Percentiles rank a stretch among this genome's conserved stretches.
Evolutionary conservation across 2,888 invertebrate genomes (phyloP).

Genomic region (Xestobium rufovillosum): DNA sequence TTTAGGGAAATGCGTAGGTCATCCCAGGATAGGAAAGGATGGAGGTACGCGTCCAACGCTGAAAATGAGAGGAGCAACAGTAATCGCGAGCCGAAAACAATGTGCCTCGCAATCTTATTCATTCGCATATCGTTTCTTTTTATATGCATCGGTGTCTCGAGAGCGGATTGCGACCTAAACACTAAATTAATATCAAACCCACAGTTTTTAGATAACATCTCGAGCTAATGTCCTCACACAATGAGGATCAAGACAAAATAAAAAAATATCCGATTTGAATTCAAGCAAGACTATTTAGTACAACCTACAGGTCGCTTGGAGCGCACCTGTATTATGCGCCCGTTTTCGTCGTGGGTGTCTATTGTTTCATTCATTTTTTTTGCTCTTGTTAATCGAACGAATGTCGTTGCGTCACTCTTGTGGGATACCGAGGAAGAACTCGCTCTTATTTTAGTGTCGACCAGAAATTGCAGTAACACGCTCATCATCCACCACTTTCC

Average conservation of each 20-base stretch:
- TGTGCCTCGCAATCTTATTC: too few species aligned
- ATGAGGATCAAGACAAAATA: conserved; percentile 41
- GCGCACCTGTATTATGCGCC: conserved; percentile 34
- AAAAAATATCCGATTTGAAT: conserved; percentile 41
- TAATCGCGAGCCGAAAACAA: too few species aligned
- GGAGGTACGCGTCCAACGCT: too few species aligned
- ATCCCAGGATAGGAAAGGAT: too few species aligned
- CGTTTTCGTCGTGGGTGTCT: conserved; percentile 31
- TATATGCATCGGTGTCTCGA: conserved; percentile 29
- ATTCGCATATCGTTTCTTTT: too few species aligned
- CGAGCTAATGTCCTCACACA: conserved; percentile 43
- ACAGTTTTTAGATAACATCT: conserved; percentile 38
- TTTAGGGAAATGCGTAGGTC: too few species aligned
- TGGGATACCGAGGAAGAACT: too few species aligned
- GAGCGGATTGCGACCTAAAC: conserved; percentile 35
- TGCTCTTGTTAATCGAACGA: conserved; percentile 30
- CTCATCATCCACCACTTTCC: too few species aligned
- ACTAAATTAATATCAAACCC: conserved; percentile 42
- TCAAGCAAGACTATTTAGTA: conserved; percentile 43
- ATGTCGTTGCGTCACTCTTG: conserved; percentile 32
- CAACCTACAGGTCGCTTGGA: conserved; percentile 38
- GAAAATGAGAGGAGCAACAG: too few species aligned
- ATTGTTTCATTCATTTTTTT: conserved; percentile 32
- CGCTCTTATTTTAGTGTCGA: too few species aligned
- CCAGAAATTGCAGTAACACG: too few species aligned